Evolutionary conservation across 2,888 invertebrate species (phyloP), one percentile per base, ranked within the genome.

Genomic region (Eilema caniola): DNA sequence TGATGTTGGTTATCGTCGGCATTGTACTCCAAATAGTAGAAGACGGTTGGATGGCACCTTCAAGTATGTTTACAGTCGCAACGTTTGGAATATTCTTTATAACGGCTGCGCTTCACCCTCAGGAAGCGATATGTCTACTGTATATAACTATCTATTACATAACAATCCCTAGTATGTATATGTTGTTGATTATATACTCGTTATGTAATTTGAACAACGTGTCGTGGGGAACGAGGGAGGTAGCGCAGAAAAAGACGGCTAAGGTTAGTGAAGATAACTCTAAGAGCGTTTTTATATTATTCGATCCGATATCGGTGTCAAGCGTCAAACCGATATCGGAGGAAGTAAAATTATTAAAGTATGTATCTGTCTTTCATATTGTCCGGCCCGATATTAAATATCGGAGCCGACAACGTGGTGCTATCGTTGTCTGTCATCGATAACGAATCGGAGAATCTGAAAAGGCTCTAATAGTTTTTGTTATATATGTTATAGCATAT

Each of bases 101-200:
- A 66, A 96, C 95, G 65, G 97, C 96, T 0, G 85, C 97, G 0
- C 87, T 98, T 61, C 99, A 99, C 91, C 98, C 98, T 0, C 95
- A 95, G 87, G 98, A 98, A 91, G 95, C 97, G 67, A 89, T 94
- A 62, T 98, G 98, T 77, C 90, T 99, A n/a, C 89, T 97, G 56
- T 97, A 97, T 82, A 96, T 98, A 23, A 87, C 96, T 72, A 96
- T 99, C 59, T 99, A 99, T 90, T 95, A 94, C 72, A 97, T 99
- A 63, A 98, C 98, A 10, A 98, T 99, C 67, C 99, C 99, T 0
- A 98, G 98, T 78, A 99, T 99, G 97, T 99, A 99, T 90, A 97
- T 99, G 96, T 93, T 99, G 86, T 96, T 99, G 68, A 97, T 99
- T 79, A 97, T 99, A 70, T 99, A 98, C 89, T 98, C 99, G 0